Conservation (phyloP, 2,888 invertebrate species). For the Stenolophus ochropezus region DNA sequence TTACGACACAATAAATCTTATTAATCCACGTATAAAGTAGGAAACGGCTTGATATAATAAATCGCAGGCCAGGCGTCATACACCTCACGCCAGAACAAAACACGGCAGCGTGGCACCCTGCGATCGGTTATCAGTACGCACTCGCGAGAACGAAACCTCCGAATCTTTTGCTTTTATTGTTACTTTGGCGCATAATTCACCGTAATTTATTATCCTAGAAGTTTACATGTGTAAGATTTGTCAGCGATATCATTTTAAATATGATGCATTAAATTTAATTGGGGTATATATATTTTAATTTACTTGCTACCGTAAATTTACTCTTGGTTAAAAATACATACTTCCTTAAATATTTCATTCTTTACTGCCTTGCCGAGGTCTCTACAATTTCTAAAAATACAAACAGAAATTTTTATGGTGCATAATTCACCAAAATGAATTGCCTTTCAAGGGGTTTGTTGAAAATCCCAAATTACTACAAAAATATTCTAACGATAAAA, state of each 20-base stretch:
- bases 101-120: slow-evolving; percentile 33
- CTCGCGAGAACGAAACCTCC: slow-evolving; percentile 20
- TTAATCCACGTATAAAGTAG: slow-evolving; percentile 58
- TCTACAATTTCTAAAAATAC: slow-evolving; percentile 2
- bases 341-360: not conserved
- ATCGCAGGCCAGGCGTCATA: slow-evolving; percentile 51
- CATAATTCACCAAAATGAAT: not conserved
- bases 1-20: slow-evolving; percentile 57
- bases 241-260: slow-evolving; percentile 42
- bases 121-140: slow-evolving; percentile 48
- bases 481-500: too few species aligned
- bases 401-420: not conserved
- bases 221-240: slow-evolving; percentile 47
- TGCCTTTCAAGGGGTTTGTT: too few species aligned
- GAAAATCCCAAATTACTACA: too few species aligned
- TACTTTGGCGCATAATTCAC: slow-evolving; percentile 29
- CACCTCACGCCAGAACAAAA: slow-evolving; percentile 52
- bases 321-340: slow-evolving; percentile 3
- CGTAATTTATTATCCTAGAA: slow-evolving; percentile 23
- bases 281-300: slow-evolving; percentile 33
- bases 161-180: slow-evolving; percentile 20
- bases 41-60: slow-evolving; percentile 56
- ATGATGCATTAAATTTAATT: slow-evolving; percentile 45
- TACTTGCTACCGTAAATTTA: slow-evolving; percentile 24
- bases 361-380: slow-evolving; percentile 1